These are phyloP conservation scores for Meriones unguiculatus DNA, from an alignment of 2,113 vertebrate species.

Conservation along the genomic window DNA sequence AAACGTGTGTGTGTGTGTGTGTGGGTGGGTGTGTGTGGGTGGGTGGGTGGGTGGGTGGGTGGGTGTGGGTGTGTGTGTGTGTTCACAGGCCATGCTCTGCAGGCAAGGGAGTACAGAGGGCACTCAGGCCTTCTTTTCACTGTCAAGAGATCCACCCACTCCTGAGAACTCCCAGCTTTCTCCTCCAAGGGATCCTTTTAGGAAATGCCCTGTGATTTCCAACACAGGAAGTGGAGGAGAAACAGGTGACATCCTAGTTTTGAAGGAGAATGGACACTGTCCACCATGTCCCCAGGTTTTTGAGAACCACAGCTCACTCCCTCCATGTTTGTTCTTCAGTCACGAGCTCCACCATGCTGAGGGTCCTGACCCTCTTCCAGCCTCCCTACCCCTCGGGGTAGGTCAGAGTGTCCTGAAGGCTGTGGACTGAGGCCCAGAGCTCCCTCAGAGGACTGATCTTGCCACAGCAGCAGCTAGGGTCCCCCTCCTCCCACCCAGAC, in stretches of 20 bases:
- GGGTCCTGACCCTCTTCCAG: not conserved
- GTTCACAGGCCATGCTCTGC: rapidly evolving
- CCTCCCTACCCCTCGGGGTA: not conserved
- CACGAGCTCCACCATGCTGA: not conserved
- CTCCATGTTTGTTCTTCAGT: rapidly evolving
- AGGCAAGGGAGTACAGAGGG: rapidly evolving
- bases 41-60: no score
- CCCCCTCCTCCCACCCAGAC: rapidly evolving
- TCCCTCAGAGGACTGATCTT: rapidly evolving
- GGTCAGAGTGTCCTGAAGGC: not conserved
- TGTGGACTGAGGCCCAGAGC: rapidly evolving
- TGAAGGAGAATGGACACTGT: not conserved
- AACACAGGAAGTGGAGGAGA: no score
- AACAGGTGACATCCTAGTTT: rapidly evolving
- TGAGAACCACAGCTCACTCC: rapidly evolving
- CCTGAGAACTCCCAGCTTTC: rapidly evolving
- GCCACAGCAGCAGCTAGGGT: rapidly evolving
- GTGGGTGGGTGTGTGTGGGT: no score
- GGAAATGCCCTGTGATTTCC: not conserved
- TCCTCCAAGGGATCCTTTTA: not conserved
- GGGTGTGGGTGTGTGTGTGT: rapidly evolving
- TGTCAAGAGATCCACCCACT: rapidly evolving
- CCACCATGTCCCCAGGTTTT: rapidly evolving
- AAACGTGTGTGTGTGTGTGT: no score
- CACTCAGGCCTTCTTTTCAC: not conserved